Evolutionary conservation across 2,113 vertebrate genomes (phyloP).

Genomic region (Lipotes vexillifer): DNA sequence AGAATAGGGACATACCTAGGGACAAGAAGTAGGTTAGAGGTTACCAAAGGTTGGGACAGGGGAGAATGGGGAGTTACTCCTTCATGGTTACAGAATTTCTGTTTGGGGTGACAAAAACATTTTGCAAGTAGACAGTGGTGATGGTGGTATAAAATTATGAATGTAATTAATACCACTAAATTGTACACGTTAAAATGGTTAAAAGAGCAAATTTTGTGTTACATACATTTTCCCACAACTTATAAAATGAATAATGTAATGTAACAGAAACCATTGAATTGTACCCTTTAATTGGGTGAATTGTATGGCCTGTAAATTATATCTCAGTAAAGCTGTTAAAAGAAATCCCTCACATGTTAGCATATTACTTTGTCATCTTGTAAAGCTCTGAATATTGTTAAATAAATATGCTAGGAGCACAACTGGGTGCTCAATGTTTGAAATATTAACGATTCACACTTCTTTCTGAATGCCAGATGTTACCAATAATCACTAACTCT

Average conservation of each 20-base stretch:
- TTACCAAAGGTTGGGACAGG: neutral
- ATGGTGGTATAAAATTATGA: neutral
- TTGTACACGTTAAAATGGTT: neutral
- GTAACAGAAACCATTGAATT: neutral
- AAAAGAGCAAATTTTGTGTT: neutral
- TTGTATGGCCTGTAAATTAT: neutral
- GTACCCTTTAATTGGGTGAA: neutral
- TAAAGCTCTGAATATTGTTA: neutral
- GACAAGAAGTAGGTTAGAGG: neutral
- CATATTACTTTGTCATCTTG: neutral
- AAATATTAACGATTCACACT: neutral
- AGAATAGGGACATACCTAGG: neutral
- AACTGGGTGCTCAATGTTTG: neutral
- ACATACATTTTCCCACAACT: neutral
- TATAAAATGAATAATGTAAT: neutral
- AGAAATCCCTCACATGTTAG: neutral
- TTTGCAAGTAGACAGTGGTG: neutral
- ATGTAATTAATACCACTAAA: neutral
- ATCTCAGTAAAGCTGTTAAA: neutral
- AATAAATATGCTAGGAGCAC: neutral
- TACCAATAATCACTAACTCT: neutral
- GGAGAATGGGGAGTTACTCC: neutral
- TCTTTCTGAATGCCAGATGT: neutral
- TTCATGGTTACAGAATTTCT: neutral
- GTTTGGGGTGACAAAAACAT: neutral